Percentiles rank a stretch among this genome's conserved stretches.
Evolutionary conservation across 1,140 invertebrate species (phyloP).

Genomic region (Scaptomyza hsui): DNA sequence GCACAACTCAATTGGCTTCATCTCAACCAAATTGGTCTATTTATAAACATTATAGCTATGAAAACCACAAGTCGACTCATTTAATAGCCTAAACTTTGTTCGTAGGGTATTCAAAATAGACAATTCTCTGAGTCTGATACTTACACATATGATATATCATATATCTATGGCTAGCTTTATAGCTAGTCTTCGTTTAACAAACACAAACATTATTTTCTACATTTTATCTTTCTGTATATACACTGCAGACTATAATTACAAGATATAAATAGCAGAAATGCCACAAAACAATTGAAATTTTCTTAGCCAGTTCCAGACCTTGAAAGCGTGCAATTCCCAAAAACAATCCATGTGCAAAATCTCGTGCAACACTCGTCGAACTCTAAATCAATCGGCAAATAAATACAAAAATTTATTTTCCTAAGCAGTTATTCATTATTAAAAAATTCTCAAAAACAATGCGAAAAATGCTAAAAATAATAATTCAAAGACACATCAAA

Average conservation of each 20-base stretch:
- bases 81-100: too few species aligned
- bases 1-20: constrained; percentile 11
- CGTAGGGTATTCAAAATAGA: too few species aligned
- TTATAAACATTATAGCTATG: constrained; percentile 20
- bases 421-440: constrained; percentile 56
- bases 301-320: constrained; percentile 4
- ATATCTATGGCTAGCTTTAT: too few species aligned
- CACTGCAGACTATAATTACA: neutral
- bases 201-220: neutral
- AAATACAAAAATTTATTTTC: constrained; percentile 65
- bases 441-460: constrained; percentile 47
- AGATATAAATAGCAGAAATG: neutral
- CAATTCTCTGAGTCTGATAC: too few species aligned
- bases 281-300: neutral
- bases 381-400: constrained; percentile 73
- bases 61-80: neutral
- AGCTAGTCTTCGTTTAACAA: too few species aligned
- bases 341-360: constrained; percentile 65
- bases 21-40: neutral
- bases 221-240: neutral
- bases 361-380: constrained; percentile 59
- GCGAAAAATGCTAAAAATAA: constrained; percentile 38
- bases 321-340: constrained; percentile 23
- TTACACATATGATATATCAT: too few species aligned
- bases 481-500: constrained; percentile 52